Conservation (phyloP, 2,797 vertebrate genomes). For the Arnoldichthys spilopterus region DNA sequence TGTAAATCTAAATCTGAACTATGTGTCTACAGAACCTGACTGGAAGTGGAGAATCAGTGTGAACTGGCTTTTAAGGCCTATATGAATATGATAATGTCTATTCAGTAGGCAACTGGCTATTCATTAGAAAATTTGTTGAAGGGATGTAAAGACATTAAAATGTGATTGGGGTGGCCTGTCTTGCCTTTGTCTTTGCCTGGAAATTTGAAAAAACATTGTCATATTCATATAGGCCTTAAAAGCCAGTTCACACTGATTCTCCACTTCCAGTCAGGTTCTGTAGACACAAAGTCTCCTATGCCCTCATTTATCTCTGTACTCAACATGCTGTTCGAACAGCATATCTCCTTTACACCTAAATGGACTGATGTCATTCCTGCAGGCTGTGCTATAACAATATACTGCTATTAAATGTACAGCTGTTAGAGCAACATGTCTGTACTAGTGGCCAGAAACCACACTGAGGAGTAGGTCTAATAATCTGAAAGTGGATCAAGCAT, state of each 20-base stretch:
- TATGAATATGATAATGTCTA: not conserved
- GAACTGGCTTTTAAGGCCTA: not conserved
- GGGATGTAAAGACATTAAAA: too few relatives aligned
- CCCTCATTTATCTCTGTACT: not conserved
- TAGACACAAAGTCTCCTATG: not conserved
- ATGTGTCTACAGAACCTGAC: not conserved
- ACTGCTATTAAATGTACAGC: constrained; percentile 8
- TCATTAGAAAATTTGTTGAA: too few relatives aligned
- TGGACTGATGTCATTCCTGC: not conserved
- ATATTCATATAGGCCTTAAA: not conserved
- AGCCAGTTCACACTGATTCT: not conserved
- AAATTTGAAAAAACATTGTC: too few relatives aligned
- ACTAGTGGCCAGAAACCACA: too few relatives aligned
- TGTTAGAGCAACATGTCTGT: too few relatives aligned
- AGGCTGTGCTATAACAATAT: not conserved
- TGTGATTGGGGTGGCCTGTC: too few relatives aligned
- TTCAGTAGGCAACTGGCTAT: too few relatives aligned
- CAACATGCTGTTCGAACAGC: not conserved
- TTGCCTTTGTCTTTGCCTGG: too few relatives aligned
- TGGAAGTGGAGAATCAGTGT: not conserved
- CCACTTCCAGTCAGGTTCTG: not conserved
- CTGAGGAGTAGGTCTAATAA: too few relatives aligned
- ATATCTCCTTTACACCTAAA: constrained; percentile 6
- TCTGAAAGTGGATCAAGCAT: too few relatives aligned
- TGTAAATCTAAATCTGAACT: too few relatives aligned